Evolutionary conservation across 1,140 invertebrate species (phyloP).

Genomic region (Lasaia peninsularis): DNA sequence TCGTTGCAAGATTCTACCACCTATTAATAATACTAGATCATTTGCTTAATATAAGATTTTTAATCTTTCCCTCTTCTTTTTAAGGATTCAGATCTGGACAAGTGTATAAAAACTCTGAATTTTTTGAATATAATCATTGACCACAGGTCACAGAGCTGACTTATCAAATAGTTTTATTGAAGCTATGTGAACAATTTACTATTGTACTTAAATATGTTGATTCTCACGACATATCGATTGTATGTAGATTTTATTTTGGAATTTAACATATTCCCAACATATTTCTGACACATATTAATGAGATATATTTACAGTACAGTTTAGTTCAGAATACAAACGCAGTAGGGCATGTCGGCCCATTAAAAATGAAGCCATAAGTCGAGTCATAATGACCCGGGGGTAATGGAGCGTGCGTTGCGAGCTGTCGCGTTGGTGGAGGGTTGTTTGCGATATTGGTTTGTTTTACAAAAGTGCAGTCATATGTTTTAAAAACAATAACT

Average conservation of each 20-base stretch:
- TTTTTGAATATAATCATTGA: too few species aligned
- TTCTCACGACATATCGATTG: background rate
- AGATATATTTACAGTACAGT: conserved; percentile 10
- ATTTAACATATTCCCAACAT: background rate
- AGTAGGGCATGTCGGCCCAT: conserved; percentile 11
- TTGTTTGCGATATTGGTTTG: conserved; percentile 14
- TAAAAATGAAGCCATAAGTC: conserved; percentile 24
- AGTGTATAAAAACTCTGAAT: too few species aligned
- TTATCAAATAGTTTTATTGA: background rate
- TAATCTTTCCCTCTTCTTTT: too few species aligned
- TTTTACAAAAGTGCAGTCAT: conserved; percentile 8
- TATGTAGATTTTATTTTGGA: conserved; percentile 2
- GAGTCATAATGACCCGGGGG: conserved; percentile 19
- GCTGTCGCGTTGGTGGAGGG: conserved; percentile 19
- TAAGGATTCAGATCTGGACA: too few species aligned
- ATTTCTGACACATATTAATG: conserved; percentile 8
- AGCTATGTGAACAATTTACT: background rate
- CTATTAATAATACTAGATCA: too few species aligned
- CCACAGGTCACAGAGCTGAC: too few species aligned
- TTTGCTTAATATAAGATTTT: too few species aligned
- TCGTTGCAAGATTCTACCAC: too few species aligned
- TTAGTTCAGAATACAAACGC: conserved; percentile 12
- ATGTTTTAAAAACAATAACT: background rate
- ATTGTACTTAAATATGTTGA: background rate
- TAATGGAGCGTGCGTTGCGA: conserved; percentile 19